Percentiles rank a stretch among this genome's conserved stretches.
Evolutionary conservation across 2,888 invertebrate genomes (phyloP).

Genomic region (Drosophila anceps): DNA sequence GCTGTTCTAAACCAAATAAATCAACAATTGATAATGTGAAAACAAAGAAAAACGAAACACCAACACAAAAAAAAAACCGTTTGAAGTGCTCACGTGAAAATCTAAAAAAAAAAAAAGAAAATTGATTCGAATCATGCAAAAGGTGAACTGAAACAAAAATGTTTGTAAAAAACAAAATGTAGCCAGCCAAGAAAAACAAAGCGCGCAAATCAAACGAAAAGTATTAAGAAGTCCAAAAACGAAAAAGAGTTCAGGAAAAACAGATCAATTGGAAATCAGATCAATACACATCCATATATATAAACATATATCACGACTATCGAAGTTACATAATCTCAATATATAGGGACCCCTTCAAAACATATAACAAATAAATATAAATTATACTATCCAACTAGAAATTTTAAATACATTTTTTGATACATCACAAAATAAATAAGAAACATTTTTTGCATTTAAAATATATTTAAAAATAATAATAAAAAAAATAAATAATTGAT

Average conservation of each 20-base stretch:
- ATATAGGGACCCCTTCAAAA: slow-evolving; percentile 12
- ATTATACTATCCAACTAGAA: slow-evolving; percentile 29
- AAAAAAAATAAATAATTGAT: slow-evolving; percentile 20
- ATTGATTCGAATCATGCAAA: slow-evolving; percentile 41
- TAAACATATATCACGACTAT: slow-evolving; percentile 37
- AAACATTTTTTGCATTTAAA: slow-evolving; percentile 31
- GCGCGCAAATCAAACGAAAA: slow-evolving; percentile 62
- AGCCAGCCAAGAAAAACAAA: slow-evolving; percentile 50
- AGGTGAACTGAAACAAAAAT: slow-evolving; percentile 47
- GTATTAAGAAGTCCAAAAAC: slow-evolving; percentile 61
- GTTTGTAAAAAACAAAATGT: slow-evolving; percentile 52
- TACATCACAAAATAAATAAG: slow-evolving; percentile 32
- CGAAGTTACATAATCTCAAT: slow-evolving; percentile 52
- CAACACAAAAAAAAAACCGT: slow-evolving; percentile 36
- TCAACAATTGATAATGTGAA: slow-evolving; percentile 54
- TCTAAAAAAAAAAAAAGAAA: slow-evolving; percentile 41
- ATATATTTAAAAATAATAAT: slow-evolving; percentile 23
- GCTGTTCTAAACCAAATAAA: slow-evolving; percentile 54
- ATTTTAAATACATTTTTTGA: slow-evolving; percentile 45
- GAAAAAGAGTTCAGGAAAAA: slow-evolving; percentile 46
- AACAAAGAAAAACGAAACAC: slow-evolving; percentile 16
- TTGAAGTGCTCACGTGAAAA: slow-evolving; percentile 73
- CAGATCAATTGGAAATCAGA: slow-evolving; percentile 26
- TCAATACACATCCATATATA: slow-evolving; percentile 14
- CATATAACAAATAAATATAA: neutral